Evolutionary conservation across 2,888 invertebrate species (phyloP).

Genomic region (Asteroscopus sphinx): DNA sequence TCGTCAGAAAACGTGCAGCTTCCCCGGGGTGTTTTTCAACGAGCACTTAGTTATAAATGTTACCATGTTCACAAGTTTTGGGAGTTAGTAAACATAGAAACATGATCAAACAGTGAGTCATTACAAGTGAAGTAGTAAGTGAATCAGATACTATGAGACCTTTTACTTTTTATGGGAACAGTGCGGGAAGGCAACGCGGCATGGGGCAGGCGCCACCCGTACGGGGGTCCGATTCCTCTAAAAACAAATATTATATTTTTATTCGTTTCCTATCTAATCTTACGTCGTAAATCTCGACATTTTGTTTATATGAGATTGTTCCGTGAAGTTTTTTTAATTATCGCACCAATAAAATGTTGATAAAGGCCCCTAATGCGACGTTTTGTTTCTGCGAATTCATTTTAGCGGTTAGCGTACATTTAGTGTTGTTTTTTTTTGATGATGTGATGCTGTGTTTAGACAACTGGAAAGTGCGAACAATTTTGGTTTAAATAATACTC

Average conservation of each 20-base stretch:
- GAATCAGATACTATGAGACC: constrained; percentile 38
- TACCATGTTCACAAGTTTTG: constrained; percentile 26
- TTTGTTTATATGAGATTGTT: constrained; percentile 59
- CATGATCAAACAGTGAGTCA: constrained; percentile 43
- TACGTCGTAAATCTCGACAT: constrained; percentile 65
- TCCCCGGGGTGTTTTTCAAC: constrained; percentile 27
- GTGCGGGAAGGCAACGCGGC: constrained; percentile 53
- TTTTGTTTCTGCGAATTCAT: constrained; percentile 54
- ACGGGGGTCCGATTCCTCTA: constrained; percentile 59
- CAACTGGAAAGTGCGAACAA: constrained; percentile 30
- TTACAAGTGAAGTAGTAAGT: constrained; percentile 47
- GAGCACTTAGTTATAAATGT: constrained; percentile 24
- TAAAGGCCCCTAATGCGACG: constrained; percentile 50
- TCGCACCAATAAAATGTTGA: constrained; percentile 54
- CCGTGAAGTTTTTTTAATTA: constrained; percentile 57
- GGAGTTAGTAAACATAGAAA: constrained; percentile 44
- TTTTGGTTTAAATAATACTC: constrained; percentile 11
- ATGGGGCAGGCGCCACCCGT: constrained; percentile 74
- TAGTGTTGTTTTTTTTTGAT: constrained; percentile 11
- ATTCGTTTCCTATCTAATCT: constrained; percentile 68
- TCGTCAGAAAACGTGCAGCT: neutral
- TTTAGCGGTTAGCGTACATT: constrained; percentile 13
- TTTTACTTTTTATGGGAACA: constrained; percentile 43
- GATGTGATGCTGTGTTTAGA: constrained; percentile 40
- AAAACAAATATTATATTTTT: constrained; percentile 61